Percentiles rank a stretch among this genome's conserved stretches.
Evolutionary conservation across 2,888 invertebrate species (phyloP).

Genomic region (Polydrusus tereticollis): DNA sequence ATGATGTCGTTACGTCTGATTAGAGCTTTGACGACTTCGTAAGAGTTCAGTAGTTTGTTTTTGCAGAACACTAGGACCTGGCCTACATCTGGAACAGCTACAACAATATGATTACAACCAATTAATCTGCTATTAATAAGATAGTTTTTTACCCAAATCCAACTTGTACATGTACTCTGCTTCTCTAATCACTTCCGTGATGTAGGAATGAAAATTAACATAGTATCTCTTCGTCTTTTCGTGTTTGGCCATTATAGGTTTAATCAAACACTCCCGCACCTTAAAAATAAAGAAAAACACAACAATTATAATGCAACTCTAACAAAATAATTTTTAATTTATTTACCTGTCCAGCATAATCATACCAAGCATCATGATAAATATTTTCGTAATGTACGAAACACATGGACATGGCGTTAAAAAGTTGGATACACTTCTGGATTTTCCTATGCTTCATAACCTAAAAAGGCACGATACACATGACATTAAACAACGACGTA

Average conservation of each 20-base stretch:
- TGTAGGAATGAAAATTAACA: slow-evolving; percentile 81
- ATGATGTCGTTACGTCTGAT: slow-evolving; percentile 75
- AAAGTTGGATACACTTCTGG: slow-evolving; percentile 81
- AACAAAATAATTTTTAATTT: no score
- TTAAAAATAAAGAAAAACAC: slow-evolving; percentile 55
- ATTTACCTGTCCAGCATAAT: slow-evolving; percentile 80
- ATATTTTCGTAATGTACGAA: slow-evolving; percentile 87
- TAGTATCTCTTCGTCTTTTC: slow-evolving; percentile 75
- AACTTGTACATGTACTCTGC: slow-evolving; percentile 86
- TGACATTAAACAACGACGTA: neutral
- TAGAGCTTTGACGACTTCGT: slow-evolving; percentile 73
- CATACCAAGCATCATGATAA: slow-evolving; percentile 85
- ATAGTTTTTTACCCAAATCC: slow-evolving; percentile 71
- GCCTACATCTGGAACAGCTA: slow-evolving; percentile 81
- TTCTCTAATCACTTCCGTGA: slow-evolving; percentile 81
- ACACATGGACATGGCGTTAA: slow-evolving; percentile 83
- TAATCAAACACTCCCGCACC: slow-evolving; percentile 76
- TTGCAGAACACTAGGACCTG: slow-evolving; percentile 82
- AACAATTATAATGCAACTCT: no score
- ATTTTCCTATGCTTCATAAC: slow-evolving; percentile 76
- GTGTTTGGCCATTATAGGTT: slow-evolving; percentile 79
- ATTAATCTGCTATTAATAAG: neutral
- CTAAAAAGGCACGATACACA: slow-evolving; percentile 52
- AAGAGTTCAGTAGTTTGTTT: slow-evolving; percentile 75
- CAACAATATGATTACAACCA: slow-evolving; percentile 11